Base-by-base conservation (phyloP, 2,797 vertebrate species). In the Erithacus rubecula region DNA sequence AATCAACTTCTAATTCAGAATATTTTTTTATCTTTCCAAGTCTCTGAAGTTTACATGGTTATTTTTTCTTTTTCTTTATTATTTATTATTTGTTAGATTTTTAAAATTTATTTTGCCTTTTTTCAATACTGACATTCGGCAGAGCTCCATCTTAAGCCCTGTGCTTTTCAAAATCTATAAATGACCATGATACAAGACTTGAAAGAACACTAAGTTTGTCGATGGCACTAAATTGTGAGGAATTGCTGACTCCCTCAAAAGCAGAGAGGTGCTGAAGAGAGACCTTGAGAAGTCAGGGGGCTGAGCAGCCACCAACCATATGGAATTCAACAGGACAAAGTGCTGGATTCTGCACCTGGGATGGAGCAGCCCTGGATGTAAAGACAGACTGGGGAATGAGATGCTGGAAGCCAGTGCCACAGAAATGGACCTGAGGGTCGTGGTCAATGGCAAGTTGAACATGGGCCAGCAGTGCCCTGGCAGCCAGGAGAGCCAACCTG, bases 381-480 rank as follows among this genome's bases (percentile, higher is more conserved):
- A 0, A 0, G 22, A 13, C 11, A 36, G 43, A 1, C 26, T 63
- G 37, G 8, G 18, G 15, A 59, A 68, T 6, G 62, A 59, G n/a
- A 15, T 5, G 19, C 44, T 59, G 36, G 6, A 41, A 5, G 53
- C 30, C 30, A 47, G 30, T 0, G 4, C 21, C 2, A 2, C 4
- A 3, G 1, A 56, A 5, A 49, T 15, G 22, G 4, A 16, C 5
- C 5, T 32, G 8, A 1, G 10, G 5, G 3, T 56, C 41, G 41
- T 43, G 30, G 6, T 70, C 0, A 0, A 0, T 56, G 36, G 0
- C 11, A 16, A 27, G 8, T 3, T 63, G 32, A 0, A 36, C 22
- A 3, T 9, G 22, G 32, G 5, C 1, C 56, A 55, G 65, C 56
- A 70, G 65, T 49, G 41, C 49, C 36, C 65, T 63, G 65, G 49